A percentile compares a stretch with the other conserved stretches of the same genome.
Evolutionary conservation across 2,113 vertebrate genomes (phyloP).

Genomic region (Hemicordylus capensis): DNA sequence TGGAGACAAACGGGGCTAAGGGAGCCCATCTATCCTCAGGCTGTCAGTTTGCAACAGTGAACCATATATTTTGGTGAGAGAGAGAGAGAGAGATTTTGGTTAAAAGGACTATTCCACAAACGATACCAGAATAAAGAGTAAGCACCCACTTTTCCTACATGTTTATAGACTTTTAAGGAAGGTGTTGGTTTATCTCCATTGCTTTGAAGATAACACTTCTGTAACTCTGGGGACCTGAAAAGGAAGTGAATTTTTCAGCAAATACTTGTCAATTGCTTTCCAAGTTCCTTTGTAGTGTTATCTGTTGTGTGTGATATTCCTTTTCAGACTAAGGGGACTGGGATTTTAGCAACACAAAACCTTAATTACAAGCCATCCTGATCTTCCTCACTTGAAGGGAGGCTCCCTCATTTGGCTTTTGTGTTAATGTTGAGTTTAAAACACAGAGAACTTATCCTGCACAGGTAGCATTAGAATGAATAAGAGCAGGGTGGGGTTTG

Average conservation of each 20-base stretch:
- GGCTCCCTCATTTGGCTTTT: neutral
- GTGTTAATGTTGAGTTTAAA: neutral
- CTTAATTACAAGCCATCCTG: neutral
- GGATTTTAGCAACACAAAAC: neutral
- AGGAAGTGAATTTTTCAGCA: neutral
- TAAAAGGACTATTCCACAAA: neutral
- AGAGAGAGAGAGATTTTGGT: neutral
- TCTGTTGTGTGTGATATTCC: neutral
- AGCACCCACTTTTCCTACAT: neutral
- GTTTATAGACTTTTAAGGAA: neutral
- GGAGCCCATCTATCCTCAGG: no score
- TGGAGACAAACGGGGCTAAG: no score
- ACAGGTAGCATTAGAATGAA: neutral
- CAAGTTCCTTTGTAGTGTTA: neutral
- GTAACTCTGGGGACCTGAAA: neutral
- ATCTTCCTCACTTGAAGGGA: neutral
- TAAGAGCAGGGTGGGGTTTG: rapidly evolving
- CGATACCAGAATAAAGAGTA: neutral
- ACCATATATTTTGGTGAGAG: no score
- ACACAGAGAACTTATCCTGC: neutral
- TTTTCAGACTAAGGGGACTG: neutral
- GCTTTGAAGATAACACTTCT: constrained; percentile 19
- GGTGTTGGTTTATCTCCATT: neutral
- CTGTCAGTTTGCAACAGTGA: no score
- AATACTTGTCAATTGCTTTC: constrained; percentile 14